Conservation (phyloP, 1,140 invertebrate genomes). For the Scaptomyza montana region DNA sequence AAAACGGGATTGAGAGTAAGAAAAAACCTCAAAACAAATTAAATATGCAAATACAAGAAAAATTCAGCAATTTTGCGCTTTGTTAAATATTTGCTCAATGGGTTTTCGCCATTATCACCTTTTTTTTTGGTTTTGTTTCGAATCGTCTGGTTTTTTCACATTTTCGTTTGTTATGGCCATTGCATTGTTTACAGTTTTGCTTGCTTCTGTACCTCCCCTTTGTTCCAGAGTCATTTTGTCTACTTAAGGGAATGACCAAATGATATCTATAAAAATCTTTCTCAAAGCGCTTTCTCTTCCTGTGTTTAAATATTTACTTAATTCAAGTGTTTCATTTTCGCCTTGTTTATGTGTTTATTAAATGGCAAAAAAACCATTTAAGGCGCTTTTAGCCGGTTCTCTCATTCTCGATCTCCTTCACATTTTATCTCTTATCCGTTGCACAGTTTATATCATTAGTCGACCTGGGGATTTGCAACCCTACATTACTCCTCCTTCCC, state of each 20-base stretch:
- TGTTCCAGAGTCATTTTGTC: too few species aligned
- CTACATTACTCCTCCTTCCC: background rate
- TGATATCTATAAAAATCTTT: background rate
- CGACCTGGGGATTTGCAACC: background rate
- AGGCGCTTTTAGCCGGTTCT: background rate
- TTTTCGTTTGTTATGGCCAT: constrained; percentile 18
- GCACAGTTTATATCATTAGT: background rate
- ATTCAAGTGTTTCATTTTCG: constrained; percentile 33
- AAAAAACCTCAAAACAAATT: constrained; percentile 78
- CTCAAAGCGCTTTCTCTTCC: background rate
- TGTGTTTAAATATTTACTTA: constrained; percentile 40
- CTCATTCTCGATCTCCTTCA: too few species aligned
- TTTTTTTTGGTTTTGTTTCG: constrained; percentile 14
- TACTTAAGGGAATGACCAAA: background rate
- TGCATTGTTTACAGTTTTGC: constrained; percentile 22
- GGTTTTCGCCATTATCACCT: constrained; percentile 47
- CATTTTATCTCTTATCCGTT: constrained; percentile 1
- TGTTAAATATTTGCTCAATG: constrained; percentile 80
- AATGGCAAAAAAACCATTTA: constrained; percentile 31
- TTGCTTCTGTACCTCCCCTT: background rate
- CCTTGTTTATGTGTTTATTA: constrained; percentile 23
- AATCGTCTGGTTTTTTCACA: background rate
- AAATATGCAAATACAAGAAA: constrained; percentile 80
- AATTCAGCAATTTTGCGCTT: constrained; percentile 76
- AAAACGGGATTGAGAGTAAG: background rate